Evolutionary conservation across 2,888 invertebrate genomes (phyloP), one percentile per base, ranked within the genome.

Genomic region (Cosmia trapezina): DNA sequence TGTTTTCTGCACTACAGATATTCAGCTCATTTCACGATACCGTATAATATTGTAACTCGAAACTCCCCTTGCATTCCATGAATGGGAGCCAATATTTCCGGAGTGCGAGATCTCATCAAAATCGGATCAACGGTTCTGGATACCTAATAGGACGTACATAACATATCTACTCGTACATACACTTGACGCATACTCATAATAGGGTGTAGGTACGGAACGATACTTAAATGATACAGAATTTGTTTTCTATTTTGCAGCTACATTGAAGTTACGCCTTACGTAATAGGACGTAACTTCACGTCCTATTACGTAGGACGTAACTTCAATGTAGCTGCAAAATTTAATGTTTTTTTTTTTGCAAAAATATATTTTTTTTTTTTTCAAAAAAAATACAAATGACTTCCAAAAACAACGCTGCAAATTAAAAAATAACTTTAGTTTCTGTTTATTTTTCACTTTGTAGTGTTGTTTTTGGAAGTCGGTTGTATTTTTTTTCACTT

Each of bases 81-180:
- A 84, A 85, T 82, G 69, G 85, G 47, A 63, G 62, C 67, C 80
- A 75, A 76, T 83, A 84, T 85, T 84, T 84, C 85, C 85, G 83
- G 76, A 76, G 78, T 69, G 74, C 70, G 78, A 72, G 85, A 73
- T 82, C 85, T 84, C 83, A 86, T 85, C 85, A 85, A 85, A 85
- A 86, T 84, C 86, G 87, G 85, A 85, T 85, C 85, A 84, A 86
- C 86, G 86, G 73, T 82, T 84, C 74, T 60, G 76, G 54, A 85
- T 85, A 37, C 37, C 37, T 37, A 86, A 86, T 76, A 84, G 67
- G 77, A 70, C 69, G 54, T 67, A 73, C 65, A 69, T 73, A 80
- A 53, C 65, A 59, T 64, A n/a, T n/a, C n/a, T n/a, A 37, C 4
- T 37, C 6, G 37, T 37, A 49, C 62, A 65, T 73, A 75, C 65